Conservation (phyloP, 2,113 vertebrate genomes). For the Tautogolabrus adspersus region DNA sequence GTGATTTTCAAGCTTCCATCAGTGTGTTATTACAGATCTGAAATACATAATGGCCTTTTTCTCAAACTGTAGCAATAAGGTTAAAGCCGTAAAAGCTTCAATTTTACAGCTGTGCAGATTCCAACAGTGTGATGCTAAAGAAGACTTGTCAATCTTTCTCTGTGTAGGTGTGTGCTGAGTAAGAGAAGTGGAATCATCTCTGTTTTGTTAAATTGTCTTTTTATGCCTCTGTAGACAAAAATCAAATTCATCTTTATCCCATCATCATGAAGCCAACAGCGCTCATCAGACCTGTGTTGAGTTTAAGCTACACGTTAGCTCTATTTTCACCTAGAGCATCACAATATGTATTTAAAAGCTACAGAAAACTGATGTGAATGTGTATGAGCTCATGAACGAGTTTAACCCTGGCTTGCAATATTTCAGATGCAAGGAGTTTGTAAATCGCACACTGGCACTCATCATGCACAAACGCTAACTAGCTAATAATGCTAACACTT, state of each 20-base stretch:
- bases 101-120: neutral
- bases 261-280: slow-evolving; percentile 6
- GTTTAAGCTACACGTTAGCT: neutral
- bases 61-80: neutral
- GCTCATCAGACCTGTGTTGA: slow-evolving; percentile 21
- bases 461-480: no score
- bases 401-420: no score
- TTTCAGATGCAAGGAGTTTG: no score
- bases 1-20: slow-evolving; percentile 9
- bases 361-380: no score
- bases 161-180: neutral
- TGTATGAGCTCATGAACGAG: no score
- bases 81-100: neutral
- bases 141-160: neutral
- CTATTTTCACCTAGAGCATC: slow-evolving; percentile 34
- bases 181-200: slow-evolving; percentile 11
- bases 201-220: slow-evolving; percentile 29
- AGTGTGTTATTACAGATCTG: neutral
- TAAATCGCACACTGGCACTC: no score
- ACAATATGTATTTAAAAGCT: slow-evolving; percentile 7
- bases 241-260: neutral
- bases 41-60: slow-evolving; percentile 3
- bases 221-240: slow-evolving; percentile 32
- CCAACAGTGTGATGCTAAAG: neutral
- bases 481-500: no score